Conservation (phyloP, 2,797 vertebrate genomes). For the Dryobates pubescens region DNA sequence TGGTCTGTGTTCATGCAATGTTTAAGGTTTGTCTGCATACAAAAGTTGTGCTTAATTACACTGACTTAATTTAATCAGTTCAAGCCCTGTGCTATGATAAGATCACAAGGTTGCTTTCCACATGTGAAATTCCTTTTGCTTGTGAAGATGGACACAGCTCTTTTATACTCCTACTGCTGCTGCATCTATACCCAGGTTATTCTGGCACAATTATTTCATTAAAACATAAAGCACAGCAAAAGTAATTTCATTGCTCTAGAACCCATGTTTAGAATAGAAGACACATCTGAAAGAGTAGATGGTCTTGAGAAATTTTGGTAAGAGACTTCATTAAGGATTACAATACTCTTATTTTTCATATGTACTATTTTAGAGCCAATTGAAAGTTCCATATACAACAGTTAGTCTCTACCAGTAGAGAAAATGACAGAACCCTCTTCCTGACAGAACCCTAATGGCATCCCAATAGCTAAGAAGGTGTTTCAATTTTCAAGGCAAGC, state of each 20-base stretch:
- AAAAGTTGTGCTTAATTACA: slow-evolving; percentile 45
- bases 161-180: background rate
- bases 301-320: background rate
- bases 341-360: background rate
- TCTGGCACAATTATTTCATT: background rate
- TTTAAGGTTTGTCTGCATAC: slow-evolving; percentile 36
- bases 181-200: background rate
- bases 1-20: slow-evolving; percentile 28
- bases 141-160: background rate
- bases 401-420: background rate
- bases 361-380: background rate
- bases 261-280: background rate
- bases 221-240: background rate
- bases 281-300: background rate
- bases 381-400: background rate
- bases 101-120: background rate
- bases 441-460: background rate
- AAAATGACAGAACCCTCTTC: background rate
- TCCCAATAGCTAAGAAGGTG: background rate
- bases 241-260: background rate
- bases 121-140: background rate
- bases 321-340: background rate
- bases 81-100: background rate
- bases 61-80: slow-evolving; percentile 34
- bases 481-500: background rate